These are phyloP conservation scores for Salpingus planirostris DNA, from an alignment of 2,888 invertebrate genomes.

Conservation along the genomic window DNA sequence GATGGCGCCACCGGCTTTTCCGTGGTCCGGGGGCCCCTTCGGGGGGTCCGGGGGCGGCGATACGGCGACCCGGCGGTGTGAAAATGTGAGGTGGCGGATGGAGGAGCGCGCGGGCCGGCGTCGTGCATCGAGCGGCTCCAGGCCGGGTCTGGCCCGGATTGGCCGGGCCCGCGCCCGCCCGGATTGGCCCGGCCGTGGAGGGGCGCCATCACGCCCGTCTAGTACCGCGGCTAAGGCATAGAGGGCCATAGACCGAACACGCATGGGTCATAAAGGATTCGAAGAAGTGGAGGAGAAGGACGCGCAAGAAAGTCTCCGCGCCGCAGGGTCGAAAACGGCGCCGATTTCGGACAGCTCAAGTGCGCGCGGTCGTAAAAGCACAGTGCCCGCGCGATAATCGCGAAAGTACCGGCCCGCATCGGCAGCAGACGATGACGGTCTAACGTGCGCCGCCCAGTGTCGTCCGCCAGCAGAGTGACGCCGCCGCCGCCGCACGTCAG, in stretches of 20 bases:
- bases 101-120: conserved; percentile 12
- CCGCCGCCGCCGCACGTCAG: too few species aligned
- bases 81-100: conserved; percentile 6
- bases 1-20: not conserved
- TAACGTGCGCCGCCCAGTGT: too few species aligned
- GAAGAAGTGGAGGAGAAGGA: conserved; percentile 60
- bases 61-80: conserved; percentile 26
- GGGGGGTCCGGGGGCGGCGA: conserved; percentile 15
- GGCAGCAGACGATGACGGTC: conserved; percentile 32
- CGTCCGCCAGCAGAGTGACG: conserved; percentile 36
- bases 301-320: conserved; percentile 44
- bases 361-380: too few species aligned
- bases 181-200: conserved; percentile 41
- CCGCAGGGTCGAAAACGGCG: conserved; percentile 33
- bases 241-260: conserved; percentile 77
- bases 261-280: conserved; percentile 80
- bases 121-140: conserved; percentile 25
- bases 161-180: conserved; percentile 47
- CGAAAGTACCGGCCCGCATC: not conserved
- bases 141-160: conserved; percentile 33
- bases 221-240: conserved; percentile 63
- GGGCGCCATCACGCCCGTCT: conserved; percentile 45
- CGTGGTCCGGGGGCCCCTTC: conserved; percentile 7
- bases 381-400: too few species aligned
- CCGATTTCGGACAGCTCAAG: too few species aligned